Evolutionary conservation across 2,113 vertebrate genomes (phyloP).

Genomic region (Romanogobio albipinnatus): DNA sequence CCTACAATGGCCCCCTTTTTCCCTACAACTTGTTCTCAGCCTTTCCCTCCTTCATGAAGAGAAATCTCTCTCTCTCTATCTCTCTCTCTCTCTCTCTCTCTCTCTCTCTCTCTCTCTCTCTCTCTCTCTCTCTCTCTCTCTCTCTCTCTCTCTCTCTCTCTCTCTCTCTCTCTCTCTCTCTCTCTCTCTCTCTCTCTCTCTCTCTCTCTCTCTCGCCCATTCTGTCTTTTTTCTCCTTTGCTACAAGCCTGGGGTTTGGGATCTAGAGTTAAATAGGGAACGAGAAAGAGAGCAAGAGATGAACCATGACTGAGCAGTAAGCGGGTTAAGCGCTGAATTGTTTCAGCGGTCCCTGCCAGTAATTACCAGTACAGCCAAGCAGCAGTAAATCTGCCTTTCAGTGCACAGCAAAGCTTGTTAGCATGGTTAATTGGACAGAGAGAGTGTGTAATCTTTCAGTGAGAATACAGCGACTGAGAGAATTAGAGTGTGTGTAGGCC

Average conservation of each 20-base stretch:
- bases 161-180: too few relatives aligned
- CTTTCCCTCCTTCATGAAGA: slow-evolving; percentile 68
- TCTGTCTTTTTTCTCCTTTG: slow-evolving; percentile 60
- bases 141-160: slow-evolving; percentile 59
- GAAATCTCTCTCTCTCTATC: slow-evolving; percentile 66
- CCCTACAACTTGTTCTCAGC: slow-evolving; percentile 77
- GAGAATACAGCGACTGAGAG: slow-evolving; percentile 58
- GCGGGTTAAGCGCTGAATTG: slow-evolving; percentile 65
- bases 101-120: neutral
- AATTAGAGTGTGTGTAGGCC: slow-evolving; percentile 29
- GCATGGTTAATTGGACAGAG: slow-evolving; percentile 71
- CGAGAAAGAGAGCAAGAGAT: slow-evolving; percentile 57
- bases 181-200: too few relatives aligned
- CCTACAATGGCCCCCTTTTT: slow-evolving; percentile 81
- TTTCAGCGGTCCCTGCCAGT: slow-evolving; percentile 68
- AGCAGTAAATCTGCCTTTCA: slow-evolving; percentile 69
- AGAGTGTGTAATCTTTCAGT: slow-evolving; percentile 62
- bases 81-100: slow-evolving; percentile 56
- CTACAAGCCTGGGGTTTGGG: slow-evolving; percentile 57
- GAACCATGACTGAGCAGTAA: slow-evolving; percentile 70
- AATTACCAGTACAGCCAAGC: slow-evolving; percentile 66
- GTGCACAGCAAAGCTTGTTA: slow-evolving; percentile 70
- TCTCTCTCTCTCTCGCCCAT: slow-evolving; percentile 60
- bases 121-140: slow-evolving; percentile 36
- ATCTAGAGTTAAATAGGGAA: slow-evolving; percentile 57